These are phyloP conservation scores for Macaca nemestrina DNA, from an alignment of 2,113 vertebrate genomes.

Conservation along the genomic window DNA sequence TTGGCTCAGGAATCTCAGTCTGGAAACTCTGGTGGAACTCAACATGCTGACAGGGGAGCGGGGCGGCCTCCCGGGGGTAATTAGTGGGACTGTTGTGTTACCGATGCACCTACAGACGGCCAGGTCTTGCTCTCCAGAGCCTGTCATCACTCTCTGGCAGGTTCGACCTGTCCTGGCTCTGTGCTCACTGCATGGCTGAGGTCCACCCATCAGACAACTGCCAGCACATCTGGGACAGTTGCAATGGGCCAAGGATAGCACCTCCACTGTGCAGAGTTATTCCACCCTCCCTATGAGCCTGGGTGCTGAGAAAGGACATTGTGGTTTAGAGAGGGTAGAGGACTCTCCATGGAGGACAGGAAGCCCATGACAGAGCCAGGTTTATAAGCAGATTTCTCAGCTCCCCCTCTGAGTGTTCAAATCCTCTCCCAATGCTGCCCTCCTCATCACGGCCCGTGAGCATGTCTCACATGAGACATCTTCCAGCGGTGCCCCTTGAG, in stretches of 20 bases:
- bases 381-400: neutral
- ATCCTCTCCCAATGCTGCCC: rapidly evolving
- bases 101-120: rapidly evolving
- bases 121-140: neutral
- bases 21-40: neutral
- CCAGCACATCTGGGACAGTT: neutral
- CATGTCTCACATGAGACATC: neutral
- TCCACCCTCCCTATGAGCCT: neutral
- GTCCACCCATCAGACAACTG: neutral
- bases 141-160: neutral
- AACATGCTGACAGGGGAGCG: neutral
- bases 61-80: rapidly evolving
- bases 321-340: too few relatives aligned
- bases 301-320: rapidly evolving
- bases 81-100: neutral
- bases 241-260: neutral
- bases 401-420: neutral
- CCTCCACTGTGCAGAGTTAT: neutral
- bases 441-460: rapidly evolving
- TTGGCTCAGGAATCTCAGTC: neutral
- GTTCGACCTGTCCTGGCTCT: neutral
- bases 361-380: neutral
- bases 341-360: neutral
- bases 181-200: rapidly evolving
- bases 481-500: neutral